Base-by-base conservation (phyloP, 2,797 vertebrate species). In the Gobio occitaniae region DNA sequence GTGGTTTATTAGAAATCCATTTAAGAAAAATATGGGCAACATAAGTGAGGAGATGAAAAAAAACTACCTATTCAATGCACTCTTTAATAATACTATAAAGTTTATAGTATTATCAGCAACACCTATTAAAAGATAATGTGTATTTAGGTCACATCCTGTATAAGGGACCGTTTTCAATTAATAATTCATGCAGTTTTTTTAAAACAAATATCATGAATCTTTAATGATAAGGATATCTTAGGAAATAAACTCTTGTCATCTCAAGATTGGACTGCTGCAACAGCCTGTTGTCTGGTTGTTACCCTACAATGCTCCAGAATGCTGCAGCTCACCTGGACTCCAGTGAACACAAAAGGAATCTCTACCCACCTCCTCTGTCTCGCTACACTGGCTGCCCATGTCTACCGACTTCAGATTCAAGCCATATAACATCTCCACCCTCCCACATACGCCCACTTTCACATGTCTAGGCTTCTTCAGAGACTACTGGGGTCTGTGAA, bases 321-420 rank as follows among this genome's bases (percentile, higher is more conserved):
- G 74, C 12, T 10, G n/a, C 44, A 56, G 52, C 32, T 38, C 32
- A 76, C 52, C 52, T 41, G 32, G 19, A 56, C 32, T 59, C 59
- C 32, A 41, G 12, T 77, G 19, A 56, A 56, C 74, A 36, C 74
- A 41, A 77, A 76, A 77, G 19, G 36, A 19, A 52, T 77, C 32
- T 2, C 50, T 59, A 9, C 32, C 54, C 52, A 41, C 74, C 19
- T 76, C 19, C 74, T 76, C n/a, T 38, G 32, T 76, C 52, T 76
- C 32, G 2, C 52, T 41, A 59, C 36, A 56, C 52, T 77, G 74
- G 36, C 54, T 77, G 74, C 21, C 52, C 38, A 11, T 56, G 4
- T 76, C 50, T 54, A 15, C 32, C 32, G 52, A 76, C 74, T 59
- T 77, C 75, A 59, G 75, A 59, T 25, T 77, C 19, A 77, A 59